Evolutionary conservation across 2,888 invertebrate species (phyloP).

Genomic region (Yponomeuta cagnagella): DNA sequence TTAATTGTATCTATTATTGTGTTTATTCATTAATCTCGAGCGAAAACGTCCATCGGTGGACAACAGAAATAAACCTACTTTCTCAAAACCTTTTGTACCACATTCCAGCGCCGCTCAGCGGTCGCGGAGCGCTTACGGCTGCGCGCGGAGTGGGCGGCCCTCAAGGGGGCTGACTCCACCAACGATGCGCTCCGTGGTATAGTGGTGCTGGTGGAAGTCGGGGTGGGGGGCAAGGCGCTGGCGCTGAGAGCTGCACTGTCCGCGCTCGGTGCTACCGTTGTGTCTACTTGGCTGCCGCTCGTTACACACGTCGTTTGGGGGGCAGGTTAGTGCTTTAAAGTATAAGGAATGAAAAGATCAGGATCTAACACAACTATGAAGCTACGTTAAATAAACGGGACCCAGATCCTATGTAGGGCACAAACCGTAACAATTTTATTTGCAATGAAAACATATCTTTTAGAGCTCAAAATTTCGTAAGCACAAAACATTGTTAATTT

Average conservation of each 20-base stretch:
- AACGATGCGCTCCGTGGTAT: slow-evolving; percentile 45
- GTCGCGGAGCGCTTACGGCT: slow-evolving; percentile 52
- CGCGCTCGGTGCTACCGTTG: slow-evolving; percentile 55
- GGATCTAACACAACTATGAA: too few relatives aligned
- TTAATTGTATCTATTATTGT: too few relatives aligned
- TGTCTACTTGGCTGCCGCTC: slow-evolving; percentile 50
- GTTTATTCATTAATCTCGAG: too few relatives aligned
- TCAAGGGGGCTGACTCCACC: slow-evolving; percentile 36
- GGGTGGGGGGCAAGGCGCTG: slow-evolving; percentile 43
- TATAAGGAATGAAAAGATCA: too few relatives aligned
- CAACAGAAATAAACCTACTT: neutral
- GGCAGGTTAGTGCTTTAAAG: slow-evolving; percentile 35
- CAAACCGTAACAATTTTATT: too few relatives aligned
- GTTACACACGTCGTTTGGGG: slow-evolving; percentile 64
- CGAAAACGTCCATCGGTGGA: too few relatives aligned
- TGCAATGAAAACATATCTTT: too few relatives aligned
- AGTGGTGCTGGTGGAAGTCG: slow-evolving; percentile 57
- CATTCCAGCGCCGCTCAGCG: slow-evolving; percentile 57
- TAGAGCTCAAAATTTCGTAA: too few relatives aligned
- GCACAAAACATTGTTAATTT: too few relatives aligned
- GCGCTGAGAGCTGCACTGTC: slow-evolving; percentile 51
- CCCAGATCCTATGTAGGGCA: too few relatives aligned
- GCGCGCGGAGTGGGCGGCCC: slow-evolving; percentile 58
- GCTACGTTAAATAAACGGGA: too few relatives aligned
- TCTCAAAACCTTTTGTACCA: neutral